Conservation (phyloP, 2,113 vertebrate genomes). For the Nannobrachium achirus region DNA sequence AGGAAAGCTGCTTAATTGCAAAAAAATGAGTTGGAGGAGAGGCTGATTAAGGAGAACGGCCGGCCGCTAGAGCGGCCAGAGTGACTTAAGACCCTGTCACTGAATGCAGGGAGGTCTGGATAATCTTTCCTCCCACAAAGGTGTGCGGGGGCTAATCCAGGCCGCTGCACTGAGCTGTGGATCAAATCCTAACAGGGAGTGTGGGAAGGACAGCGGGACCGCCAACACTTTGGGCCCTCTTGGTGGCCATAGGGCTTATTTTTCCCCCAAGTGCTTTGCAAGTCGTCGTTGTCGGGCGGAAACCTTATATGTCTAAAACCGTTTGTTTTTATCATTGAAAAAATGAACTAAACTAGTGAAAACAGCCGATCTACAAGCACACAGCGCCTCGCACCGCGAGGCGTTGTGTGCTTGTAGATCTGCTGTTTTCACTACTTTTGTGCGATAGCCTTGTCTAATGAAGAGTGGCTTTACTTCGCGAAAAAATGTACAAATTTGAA, state of each 20-base stretch:
- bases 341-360: too few relatives aligned
- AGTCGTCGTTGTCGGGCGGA: too few relatives aligned
- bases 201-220: conserved; percentile 77
- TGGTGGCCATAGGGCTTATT: conserved; percentile 60
- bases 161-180: conserved; percentile 72
- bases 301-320: too few relatives aligned
- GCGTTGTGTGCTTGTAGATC: too few relatives aligned
- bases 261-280: conserved; percentile 53
- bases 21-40: conserved; percentile 69
- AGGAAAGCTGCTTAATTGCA: conserved; percentile 78
- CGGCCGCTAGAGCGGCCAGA: conserved; percentile 73
- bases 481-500: too few relatives aligned
- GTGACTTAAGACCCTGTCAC: conserved; percentile 78
- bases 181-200: conserved; percentile 77
- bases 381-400: too few relatives aligned
- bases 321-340: too few relatives aligned
- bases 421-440: too few relatives aligned
- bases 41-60: conserved; percentile 70
- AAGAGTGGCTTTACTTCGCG: too few relatives aligned
- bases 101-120: conserved; percentile 81
- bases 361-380: too few relatives aligned
- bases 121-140: conserved; percentile 82
- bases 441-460: too few relatives aligned
- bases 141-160: conserved; percentile 78
- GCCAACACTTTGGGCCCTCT: conserved; percentile 53